A percentile compares a stretch with the other conserved stretches of the same genome.
phyloP scores from a whole-genome alignment of 2,888 invertebrate genomes.

The Bombylius discolor region DNA sequence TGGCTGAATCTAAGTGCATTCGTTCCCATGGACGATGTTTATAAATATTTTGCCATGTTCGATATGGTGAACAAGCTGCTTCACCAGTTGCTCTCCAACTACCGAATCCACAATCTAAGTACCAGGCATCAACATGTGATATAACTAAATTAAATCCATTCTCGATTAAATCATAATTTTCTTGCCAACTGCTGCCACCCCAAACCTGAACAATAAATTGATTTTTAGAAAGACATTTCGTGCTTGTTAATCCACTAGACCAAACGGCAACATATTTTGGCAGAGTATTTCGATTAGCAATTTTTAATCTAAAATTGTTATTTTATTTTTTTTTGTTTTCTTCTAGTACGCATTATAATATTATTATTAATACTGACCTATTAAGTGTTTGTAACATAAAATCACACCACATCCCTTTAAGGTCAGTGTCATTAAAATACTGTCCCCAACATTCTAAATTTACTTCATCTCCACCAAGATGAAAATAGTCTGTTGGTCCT shows the following conservation, averaged over 20 bases:
- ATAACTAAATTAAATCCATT: slow-evolving; percentile 66
- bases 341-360: background rate
- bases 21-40: slow-evolving; percentile 65
- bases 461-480: slow-evolving; percentile 56
- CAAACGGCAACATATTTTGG: slow-evolving; percentile 47
- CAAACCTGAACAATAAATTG: slow-evolving; percentile 61
- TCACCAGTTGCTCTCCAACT: slow-evolving; percentile 70
- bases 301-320: slow-evolving; percentile 24
- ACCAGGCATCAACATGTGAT: slow-evolving; percentile 81
- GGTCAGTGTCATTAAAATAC: slow-evolving; percentile 60
- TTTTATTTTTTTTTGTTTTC: background rate
- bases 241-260: slow-evolving; percentile 64
- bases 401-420: slow-evolving; percentile 66
- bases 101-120: slow-evolving; percentile 77
- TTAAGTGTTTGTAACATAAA: slow-evolving; percentile 54
- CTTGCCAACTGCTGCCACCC: slow-evolving; percentile 72
- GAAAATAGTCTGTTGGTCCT: slow-evolving; percentile 64
- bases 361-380: slow-evolving; percentile 21
- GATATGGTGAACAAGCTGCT: slow-evolving; percentile 76
- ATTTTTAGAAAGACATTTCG: slow-evolving; percentile 50
- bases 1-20: slow-evolving; percentile 31
- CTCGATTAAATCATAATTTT: slow-evolving; percentile 61
- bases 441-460: slow-evolving; percentile 69
- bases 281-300: slow-evolving; percentile 31
- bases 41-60: slow-evolving; percentile 78